A percentile compares a stretch with the other conserved stretches of the same genome.
Evolutionary conservation across 1,140 invertebrate species (phyloP).

Genomic region (Oncopeltus fasciatus): DNA sequence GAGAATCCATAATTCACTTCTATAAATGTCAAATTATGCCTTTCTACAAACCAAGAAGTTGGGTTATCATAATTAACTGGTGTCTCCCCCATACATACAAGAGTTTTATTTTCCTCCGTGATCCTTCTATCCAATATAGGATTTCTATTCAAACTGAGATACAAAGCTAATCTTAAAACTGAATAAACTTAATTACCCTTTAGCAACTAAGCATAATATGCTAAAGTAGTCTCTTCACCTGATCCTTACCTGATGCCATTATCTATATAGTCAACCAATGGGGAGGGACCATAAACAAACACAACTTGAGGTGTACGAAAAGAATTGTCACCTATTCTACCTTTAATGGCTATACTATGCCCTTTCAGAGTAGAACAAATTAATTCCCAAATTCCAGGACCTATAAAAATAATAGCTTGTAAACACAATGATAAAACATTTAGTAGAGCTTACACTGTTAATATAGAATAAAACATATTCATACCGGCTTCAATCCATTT

Average conservation of each 20-base stretch:
- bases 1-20: too few species aligned
- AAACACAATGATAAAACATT: background rate
- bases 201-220: too few species aligned
- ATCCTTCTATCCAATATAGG: too few species aligned
- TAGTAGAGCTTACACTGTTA: background rate
- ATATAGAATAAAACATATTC: background rate
- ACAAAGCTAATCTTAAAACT: background rate
- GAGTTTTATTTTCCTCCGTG: too few species aligned
- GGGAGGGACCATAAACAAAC: constrained; percentile 20
- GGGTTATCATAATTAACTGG: too few species aligned
- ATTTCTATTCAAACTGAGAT: too few species aligned
- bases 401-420: background rate
- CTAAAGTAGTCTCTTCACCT: too few species aligned
- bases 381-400: constrained; percentile 15
- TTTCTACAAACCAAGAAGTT: too few species aligned
- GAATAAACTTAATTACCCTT: too few species aligned
- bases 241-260: constrained; percentile 21
- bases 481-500: constrained; percentile 8
- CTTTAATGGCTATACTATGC: constrained; percentile 19
- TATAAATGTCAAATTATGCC: too few species aligned
- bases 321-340: constrained; percentile 19
- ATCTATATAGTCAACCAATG: constrained; percentile 19
- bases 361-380: constrained; percentile 13
- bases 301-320: constrained; percentile 21
- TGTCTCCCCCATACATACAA: too few species aligned